A percentile compares a stretch with the other conserved stretches of the same genome.
phyloP scores from a whole-genome alignment of 2,113 vertebrate species.

The Amblyopsis rosae region DNA sequence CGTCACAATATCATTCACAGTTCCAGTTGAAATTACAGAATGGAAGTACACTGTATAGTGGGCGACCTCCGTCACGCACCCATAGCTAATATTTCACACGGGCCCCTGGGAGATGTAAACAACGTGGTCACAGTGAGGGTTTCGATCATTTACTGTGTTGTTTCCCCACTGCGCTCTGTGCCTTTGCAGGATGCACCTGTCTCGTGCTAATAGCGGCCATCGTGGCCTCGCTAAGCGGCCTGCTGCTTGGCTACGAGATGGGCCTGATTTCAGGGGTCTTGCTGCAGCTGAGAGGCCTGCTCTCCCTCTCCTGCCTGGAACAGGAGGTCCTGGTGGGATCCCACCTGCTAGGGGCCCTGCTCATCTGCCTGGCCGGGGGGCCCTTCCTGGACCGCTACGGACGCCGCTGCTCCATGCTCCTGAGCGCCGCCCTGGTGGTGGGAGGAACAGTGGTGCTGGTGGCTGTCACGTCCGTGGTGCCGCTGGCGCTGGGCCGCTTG shows the following conservation, averaged over 20 bases:
- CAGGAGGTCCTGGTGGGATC: constrained; percentile 92
- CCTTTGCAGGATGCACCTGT: constrained; percentile 79
- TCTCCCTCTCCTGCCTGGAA: constrained; percentile 84
- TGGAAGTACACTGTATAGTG: no score
- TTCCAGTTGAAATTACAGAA: no score
- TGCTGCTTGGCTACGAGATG: constrained; percentile 92
- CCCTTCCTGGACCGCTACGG: constrained; percentile 89
- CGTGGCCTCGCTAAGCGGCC: constrained; percentile 86
- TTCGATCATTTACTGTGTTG: no score
- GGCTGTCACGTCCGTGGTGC: constrained; percentile 74
- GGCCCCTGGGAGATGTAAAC: no score
- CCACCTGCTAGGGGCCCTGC: constrained; percentile 86
- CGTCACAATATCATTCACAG: no score
- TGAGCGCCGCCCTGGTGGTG: constrained; percentile 82
- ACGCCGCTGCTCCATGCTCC: constrained; percentile 85
- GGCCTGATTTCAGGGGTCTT: constrained; percentile 92
- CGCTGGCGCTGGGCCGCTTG: constrained; percentile 82
- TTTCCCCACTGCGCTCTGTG: not conserved
- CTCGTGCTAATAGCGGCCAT: constrained; percentile 83
- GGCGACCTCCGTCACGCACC: no score
- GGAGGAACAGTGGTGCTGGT: constrained; percentile 81
- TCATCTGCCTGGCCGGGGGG: constrained; percentile 86
- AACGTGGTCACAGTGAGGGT: no score
- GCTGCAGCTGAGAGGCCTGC: constrained; percentile 84
- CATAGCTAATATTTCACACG: no score